Conservation (phyloP, 2,797 vertebrate genomes). For the Chloroceryle amazona region DNA sequence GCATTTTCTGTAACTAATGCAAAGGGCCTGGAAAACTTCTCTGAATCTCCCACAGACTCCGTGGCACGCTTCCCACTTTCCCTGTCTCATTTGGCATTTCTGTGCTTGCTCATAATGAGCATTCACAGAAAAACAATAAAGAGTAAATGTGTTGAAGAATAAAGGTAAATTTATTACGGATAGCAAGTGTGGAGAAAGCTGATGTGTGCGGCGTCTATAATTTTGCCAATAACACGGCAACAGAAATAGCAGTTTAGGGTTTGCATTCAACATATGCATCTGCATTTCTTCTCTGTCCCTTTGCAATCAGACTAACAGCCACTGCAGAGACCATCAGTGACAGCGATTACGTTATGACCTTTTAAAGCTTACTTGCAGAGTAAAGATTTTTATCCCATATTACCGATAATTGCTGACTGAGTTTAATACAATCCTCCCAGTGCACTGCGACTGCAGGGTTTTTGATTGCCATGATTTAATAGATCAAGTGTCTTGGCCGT, state of each 20-base stretch:
- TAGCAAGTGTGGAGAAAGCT: not conserved
- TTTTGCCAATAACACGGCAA: not conserved
- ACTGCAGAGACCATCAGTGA: constrained; percentile 61
- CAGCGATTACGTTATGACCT: constrained; percentile 83
- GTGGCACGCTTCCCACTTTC: not conserved
- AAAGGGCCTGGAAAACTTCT: not conserved
- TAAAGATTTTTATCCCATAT: constrained; percentile 91
- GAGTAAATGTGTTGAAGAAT: constrained; percentile 53
- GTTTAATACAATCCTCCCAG: constrained; percentile 90
- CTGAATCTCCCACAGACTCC: constrained; percentile 19
- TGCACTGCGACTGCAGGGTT: constrained; percentile 77
- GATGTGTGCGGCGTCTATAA: not conserved
- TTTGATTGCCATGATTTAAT: constrained; percentile 79
- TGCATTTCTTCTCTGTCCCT: constrained; percentile 39
- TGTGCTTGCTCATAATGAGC: not conserved
- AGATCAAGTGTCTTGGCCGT: constrained; percentile 81
- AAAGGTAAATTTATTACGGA: constrained; percentile 53
- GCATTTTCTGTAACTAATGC: not conserved
- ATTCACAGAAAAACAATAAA: constrained; percentile 30
- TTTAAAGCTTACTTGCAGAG: constrained; percentile 83
- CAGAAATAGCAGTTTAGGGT: constrained; percentile 45
- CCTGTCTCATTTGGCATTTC: constrained; percentile 1
- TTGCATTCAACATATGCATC: constrained; percentile 29
- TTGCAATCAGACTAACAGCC: constrained; percentile 16
- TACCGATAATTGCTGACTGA: constrained; percentile 91